Evolutionary conservation across 2,797 vertebrate genomes (phyloP).

Genomic region (Vespertilio murinus): DNA sequence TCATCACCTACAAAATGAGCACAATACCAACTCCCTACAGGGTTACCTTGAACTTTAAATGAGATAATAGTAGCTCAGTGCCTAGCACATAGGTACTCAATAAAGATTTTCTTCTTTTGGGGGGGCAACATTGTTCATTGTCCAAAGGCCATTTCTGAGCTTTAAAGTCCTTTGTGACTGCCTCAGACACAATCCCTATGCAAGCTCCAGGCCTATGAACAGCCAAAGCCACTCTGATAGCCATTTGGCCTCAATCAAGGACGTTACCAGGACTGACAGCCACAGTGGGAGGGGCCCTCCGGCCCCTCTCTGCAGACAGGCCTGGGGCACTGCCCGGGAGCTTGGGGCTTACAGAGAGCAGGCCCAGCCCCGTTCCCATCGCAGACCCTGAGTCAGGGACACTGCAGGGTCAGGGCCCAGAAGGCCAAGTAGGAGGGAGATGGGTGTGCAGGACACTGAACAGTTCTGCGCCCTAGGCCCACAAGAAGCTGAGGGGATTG

Average conservation of each 20-base stretch:
- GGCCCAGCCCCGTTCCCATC: background rate
- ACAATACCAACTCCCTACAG: background rate
- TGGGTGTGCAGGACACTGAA: constrained; percentile 64
- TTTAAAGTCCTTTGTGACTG: background rate
- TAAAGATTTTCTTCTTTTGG: too few relatives aligned
- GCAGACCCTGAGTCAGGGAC: background rate
- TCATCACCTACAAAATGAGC: background rate
- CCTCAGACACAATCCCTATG: background rate
- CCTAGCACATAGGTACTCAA: constrained; percentile 39
- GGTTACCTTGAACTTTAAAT: background rate
- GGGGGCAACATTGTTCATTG: background rate
- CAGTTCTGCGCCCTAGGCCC: constrained; percentile 46
- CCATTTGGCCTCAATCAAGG: background rate
- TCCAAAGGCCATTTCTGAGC: background rate
- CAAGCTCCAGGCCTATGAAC: background rate
- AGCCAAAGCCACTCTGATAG: background rate
- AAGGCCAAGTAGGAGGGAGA: constrained; percentile 52
- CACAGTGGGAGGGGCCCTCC: background rate
- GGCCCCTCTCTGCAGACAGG: background rate
- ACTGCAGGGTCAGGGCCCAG: constrained; percentile 36
- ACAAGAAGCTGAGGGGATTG: constrained; percentile 67
- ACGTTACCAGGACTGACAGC: background rate
- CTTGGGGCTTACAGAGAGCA: background rate
- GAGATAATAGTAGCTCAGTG: background rate
- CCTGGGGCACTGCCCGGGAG: background rate